Conservation (phyloP, 2,888 invertebrate species). For the Lasioglossum villosulum region DNA sequence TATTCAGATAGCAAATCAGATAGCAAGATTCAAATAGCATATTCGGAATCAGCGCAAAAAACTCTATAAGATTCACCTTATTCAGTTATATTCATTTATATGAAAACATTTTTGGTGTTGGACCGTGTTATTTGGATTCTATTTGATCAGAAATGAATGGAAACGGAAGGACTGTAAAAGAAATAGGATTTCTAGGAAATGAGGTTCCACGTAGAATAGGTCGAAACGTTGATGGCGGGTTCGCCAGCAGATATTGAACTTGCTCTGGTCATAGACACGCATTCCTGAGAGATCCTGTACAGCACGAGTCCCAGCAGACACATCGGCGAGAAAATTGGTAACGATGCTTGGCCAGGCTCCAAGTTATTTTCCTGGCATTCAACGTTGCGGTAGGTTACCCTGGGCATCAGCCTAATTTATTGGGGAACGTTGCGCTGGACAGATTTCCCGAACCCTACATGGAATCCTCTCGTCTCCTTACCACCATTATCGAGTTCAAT, state of each 20-base stretch:
- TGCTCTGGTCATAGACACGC: slow-evolving; percentile 1
- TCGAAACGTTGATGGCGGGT: not conserved
- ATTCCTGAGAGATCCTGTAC: slow-evolving; percentile 7
- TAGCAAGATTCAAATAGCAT: no score
- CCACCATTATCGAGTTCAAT: slow-evolving; percentile 10
- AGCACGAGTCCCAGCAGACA: slow-evolving; percentile 22
- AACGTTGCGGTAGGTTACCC: slow-evolving; percentile 56
- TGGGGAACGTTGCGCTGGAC: slow-evolving; percentile 25
- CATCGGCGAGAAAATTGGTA: slow-evolving; percentile 55
- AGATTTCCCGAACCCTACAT: slow-evolving; percentile 34
- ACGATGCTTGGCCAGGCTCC: slow-evolving; percentile 56
- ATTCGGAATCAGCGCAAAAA: no score
- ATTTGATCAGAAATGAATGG: not conserved
- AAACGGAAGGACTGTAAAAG: not conserved
- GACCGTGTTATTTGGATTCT: not conserved
- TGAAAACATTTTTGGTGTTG: no score
- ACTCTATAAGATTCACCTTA: no score
- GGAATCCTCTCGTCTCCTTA: slow-evolving; percentile 6
- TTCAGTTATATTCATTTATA: no score
- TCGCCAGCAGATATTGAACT: slow-evolving; percentile 22
- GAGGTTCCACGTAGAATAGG: not conserved
- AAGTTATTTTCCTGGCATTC: slow-evolving; percentile 61
- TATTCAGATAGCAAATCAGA: no score
- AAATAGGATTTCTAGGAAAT: not conserved
- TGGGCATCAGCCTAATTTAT: slow-evolving; percentile 44